Percentiles rank a stretch among this genome's conserved stretches.
Evolutionary conservation across 1,140 invertebrate species (phyloP).

Genomic region (Halesus radiatus): DNA sequence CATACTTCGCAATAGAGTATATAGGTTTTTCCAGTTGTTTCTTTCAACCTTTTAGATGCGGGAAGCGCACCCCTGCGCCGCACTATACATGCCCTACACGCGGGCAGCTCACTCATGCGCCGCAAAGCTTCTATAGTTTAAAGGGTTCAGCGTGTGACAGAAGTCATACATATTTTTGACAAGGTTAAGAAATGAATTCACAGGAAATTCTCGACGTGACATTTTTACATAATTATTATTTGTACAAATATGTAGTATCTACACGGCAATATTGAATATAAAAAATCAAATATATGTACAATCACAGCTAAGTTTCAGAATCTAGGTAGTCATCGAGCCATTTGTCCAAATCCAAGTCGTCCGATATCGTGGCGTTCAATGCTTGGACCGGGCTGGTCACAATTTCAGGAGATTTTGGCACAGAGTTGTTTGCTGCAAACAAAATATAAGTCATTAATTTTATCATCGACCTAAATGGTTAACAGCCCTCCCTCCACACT

Average conservation of each 20-base stretch:
- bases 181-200: background rate
- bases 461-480: background rate
- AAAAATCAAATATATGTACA: too few species aligned
- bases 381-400: background rate
- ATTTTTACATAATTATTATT: background rate
- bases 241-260: background rate
- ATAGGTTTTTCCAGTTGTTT: too few species aligned
- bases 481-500: too few species aligned
- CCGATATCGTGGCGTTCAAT: background rate
- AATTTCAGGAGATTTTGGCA: background rate
- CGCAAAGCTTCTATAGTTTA: too few species aligned
- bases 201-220: background rate
- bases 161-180: too few species aligned
- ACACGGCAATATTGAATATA: background rate
- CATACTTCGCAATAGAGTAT: too few species aligned
- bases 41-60: too few species aligned
- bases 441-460: background rate
- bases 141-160: too few species aligned
- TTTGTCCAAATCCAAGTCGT: constrained; percentile 63
- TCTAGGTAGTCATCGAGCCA: constrained; percentile 69
- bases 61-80: too few species aligned
- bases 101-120: too few species aligned
- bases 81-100: too few species aligned
- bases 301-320: background rate
- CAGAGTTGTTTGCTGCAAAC: background rate